Evolutionary conservation across 1,140 invertebrate species (phyloP).

Genomic region (Amyelois transitella): DNA sequence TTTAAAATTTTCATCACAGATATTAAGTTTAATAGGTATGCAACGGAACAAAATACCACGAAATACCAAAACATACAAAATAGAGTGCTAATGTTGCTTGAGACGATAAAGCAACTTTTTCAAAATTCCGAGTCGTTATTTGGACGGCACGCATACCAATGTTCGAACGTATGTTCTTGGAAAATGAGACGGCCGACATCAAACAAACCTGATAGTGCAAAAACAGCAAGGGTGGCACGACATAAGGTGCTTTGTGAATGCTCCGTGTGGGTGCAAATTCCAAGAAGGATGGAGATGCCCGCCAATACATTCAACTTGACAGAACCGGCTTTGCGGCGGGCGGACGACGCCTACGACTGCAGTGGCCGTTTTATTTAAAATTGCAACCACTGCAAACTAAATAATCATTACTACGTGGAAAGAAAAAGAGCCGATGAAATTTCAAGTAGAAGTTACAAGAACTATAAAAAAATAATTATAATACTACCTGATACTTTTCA

Average conservation of each 20-base stretch:
- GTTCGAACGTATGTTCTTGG: not conserved
- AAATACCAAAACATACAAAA: no score
- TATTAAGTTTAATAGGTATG: no score
- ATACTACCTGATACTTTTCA: no score
- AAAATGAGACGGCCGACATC: conserved; percentile 9
- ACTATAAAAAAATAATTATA: no score
- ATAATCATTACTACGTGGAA: no score
- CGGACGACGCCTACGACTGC: conserved; percentile 8
- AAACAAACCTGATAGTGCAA: conserved; percentile 19
- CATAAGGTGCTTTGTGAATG: conserved; percentile 23
- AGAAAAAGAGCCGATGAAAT: no score
- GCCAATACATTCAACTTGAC: conserved; percentile 47
- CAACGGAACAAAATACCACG: no score
- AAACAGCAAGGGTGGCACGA: conserved; percentile 25
- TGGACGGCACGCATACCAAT: not conserved
- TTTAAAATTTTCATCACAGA: no score
- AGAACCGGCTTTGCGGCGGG: conserved; percentile 32
- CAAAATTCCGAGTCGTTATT: no score
- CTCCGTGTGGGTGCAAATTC: conserved; percentile 64
- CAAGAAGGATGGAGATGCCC: conserved; percentile 58
- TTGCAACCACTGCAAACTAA: not conserved
- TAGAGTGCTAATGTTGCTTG: no score
- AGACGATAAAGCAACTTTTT: no score
- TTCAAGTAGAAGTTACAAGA: no score
- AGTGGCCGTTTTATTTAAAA: conserved; percentile 45